Evolutionary conservation across 2,113 vertebrate species (phyloP).

Genomic region (Brachyhypopomus gauderio): DNA sequence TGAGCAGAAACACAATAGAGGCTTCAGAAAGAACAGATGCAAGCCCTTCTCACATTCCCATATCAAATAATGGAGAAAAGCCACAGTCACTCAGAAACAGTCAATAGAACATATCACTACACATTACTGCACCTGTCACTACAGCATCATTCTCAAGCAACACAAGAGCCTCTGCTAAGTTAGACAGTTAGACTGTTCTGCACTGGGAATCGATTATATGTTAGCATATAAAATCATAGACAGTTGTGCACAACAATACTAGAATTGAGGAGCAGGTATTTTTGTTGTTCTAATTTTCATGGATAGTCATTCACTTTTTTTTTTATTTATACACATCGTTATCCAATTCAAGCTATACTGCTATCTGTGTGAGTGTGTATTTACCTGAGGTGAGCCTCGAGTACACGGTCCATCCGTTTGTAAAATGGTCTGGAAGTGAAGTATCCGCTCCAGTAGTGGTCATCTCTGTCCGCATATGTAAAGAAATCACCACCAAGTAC

Average conservation of each 20-base stretch:
- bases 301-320: too few species aligned
- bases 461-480: constrained; percentile 91
- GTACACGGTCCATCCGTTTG: constrained; percentile 82
- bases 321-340: too few species aligned
- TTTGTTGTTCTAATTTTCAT: too few species aligned
- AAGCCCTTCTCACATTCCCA: constrained; percentile 14
- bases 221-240: too few species aligned
- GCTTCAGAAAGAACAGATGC: neutral
- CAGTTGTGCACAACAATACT: too few species aligned
- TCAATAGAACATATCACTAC: too few species aligned
- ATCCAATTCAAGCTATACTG: neutral
- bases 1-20: neutral
- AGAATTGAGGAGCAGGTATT: too few species aligned
- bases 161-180: too few species aligned
- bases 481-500: constrained; percentile 90
- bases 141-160: too few species aligned
- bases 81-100: neutral
- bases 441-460: constrained; percentile 96
- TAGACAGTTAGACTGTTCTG: too few species aligned
- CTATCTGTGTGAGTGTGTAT: neutral
- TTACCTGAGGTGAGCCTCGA: constrained; percentile 87
- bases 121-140: too few species aligned
- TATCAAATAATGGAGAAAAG: neutral
- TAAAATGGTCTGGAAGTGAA: constrained; percentile 94
- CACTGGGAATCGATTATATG: too few species aligned